A percentile compares a stretch with the other conserved stretches of the same genome.
Evolutionary conservation across 2,888 invertebrate species (phyloP).

Genomic region (Ernsta delagoae): DNA sequence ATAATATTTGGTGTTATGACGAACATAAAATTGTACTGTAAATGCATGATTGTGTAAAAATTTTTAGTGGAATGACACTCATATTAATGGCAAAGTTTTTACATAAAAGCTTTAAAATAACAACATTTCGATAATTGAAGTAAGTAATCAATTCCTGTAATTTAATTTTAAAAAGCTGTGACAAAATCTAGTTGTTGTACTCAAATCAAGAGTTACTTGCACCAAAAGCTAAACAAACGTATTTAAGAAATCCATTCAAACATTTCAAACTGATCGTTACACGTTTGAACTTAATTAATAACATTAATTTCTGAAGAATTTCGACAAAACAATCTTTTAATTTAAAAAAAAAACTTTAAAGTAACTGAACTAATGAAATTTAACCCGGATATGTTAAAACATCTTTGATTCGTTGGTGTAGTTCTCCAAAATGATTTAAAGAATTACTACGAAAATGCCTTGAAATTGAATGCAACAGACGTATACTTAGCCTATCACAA

Average conservation of each 20-base stretch:
- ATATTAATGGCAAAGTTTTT: constrained; percentile 20
- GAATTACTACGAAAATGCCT: too few relatives aligned
- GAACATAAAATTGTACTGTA: constrained; percentile 16
- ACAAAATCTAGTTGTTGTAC: constrained; percentile 28
- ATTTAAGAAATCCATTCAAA: not conserved
- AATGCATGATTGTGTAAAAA: not conserved
- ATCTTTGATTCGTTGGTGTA: too few relatives aligned
- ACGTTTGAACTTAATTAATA: too few relatives aligned
- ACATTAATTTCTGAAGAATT: too few relatives aligned
- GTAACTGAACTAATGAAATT: too few relatives aligned
- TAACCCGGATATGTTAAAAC: too few relatives aligned
- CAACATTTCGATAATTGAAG: not conserved
- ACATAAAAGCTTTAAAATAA: constrained; percentile 22
- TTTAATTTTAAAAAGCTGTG: constrained; percentile 3
- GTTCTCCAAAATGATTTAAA: too few relatives aligned
- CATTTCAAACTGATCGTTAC: too few relatives aligned
- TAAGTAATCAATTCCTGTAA: constrained; percentile 29
- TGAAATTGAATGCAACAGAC: not conserved
- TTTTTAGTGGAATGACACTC: not conserved
- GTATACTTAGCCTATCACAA: constrained; percentile 13
- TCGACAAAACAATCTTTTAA: too few relatives aligned
- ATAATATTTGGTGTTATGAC: constrained; percentile 11
- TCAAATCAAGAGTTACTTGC: not conserved
- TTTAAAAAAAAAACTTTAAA: too few relatives aligned
- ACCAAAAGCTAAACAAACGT: not conserved